Evolutionary conservation across 2,113 vertebrate genomes (phyloP).

Genomic region (Notothenia coriiceps): DNA sequence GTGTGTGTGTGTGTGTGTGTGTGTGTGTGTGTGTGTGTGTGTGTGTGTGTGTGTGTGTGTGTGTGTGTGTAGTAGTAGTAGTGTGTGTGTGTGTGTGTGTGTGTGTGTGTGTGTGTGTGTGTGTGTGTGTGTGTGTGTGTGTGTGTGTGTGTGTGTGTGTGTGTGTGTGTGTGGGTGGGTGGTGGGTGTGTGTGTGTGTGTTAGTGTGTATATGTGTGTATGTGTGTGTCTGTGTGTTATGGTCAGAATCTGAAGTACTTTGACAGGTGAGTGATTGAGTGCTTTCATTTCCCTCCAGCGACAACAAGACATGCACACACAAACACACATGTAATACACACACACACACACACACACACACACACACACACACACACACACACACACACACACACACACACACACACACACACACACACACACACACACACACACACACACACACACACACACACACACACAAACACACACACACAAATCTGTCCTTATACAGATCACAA

Average conservation of each 20-base stretch:
- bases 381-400: slow-evolving; percentile 11
- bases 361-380: slow-evolving; percentile 16
- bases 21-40: slow-evolving; percentile 28
- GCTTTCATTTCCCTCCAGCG: slow-evolving; percentile 81
- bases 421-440: slow-evolving; percentile 30
- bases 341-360: slow-evolving; percentile 19
- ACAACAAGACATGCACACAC: slow-evolving; percentile 63
- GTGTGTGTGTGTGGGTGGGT: not conserved
- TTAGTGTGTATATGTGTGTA: slow-evolving; percentile 29
- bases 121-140: slow-evolving; percentile 9
- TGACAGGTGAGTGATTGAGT: slow-evolving; percentile 84
- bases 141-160: slow-evolving; percentile 39
- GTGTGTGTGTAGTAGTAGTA: no score
- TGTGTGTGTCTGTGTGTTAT: slow-evolving; percentile 50
- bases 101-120: no score
- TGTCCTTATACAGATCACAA: slow-evolving; percentile 29
- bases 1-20: slow-evolving; percentile 22
- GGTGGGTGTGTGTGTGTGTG: slow-evolving; percentile 4
- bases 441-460: slow-evolving; percentile 14
- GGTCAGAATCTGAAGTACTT: slow-evolving; percentile 77
- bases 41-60: no score
- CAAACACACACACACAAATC: slow-evolving; percentile 13
- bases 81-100: no score
- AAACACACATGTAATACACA: slow-evolving; percentile 17
- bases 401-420: slow-evolving; percentile 28